phyloP scores from a whole-genome alignment of 2,888 invertebrate species.

The Hypolimnas misippus region DNA sequence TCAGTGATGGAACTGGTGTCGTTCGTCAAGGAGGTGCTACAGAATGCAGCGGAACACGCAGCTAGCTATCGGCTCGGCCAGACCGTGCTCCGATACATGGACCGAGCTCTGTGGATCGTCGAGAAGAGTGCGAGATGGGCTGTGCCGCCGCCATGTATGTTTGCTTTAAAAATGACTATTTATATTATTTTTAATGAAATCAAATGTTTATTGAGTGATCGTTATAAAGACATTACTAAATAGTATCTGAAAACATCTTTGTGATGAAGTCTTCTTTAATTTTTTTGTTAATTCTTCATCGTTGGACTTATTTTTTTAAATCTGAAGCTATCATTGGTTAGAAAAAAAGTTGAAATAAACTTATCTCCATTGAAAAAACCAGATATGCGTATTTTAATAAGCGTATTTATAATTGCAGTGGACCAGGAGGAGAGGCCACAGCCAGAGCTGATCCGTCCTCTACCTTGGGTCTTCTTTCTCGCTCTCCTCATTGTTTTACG shows the following conservation, averaged over 20 bases:
- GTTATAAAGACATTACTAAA: no score
- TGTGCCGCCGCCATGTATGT: constrained; percentile 77
- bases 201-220: no score
- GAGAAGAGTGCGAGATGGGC: constrained; percentile 85
- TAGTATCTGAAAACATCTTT: no score
- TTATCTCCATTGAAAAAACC: no score
- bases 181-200: no score
- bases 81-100: constrained; percentile 67
- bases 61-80: constrained; percentile 79
- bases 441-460: constrained; percentile 80
- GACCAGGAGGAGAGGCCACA: constrained; percentile 78
- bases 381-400: not conserved
- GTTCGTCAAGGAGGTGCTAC: constrained; percentile 64
- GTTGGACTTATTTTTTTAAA: no score
- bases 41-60: constrained; percentile 64
- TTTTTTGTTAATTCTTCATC: no score
- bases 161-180: no score
- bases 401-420: constrained; percentile 61
- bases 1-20: constrained; percentile 72
- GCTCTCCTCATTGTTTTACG: constrained; percentile 74
- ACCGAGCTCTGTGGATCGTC: constrained; percentile 78
- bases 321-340: no score
- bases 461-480: constrained; percentile 84
- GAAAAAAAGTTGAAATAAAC: no score
- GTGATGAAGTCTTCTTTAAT: no score